Evolutionary conservation across 2,888 invertebrate genomes (phyloP), one percentile per base, ranked within the genome.

Genomic region (Drosophila atroscutellata): DNA sequence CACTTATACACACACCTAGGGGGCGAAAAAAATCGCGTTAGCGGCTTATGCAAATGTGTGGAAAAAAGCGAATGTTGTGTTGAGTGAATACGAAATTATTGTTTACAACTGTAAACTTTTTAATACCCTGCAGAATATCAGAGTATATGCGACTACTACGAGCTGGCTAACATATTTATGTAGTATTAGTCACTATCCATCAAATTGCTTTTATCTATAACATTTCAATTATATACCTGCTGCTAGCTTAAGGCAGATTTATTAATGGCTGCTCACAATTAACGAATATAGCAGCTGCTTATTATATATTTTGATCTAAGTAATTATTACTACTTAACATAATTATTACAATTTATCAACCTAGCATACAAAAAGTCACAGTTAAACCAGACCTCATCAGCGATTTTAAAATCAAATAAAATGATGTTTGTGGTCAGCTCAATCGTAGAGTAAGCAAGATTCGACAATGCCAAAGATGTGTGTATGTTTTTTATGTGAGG

Each of bases 11-110:
- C 36, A 71, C 52, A 69, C 63, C 75, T 78, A 65, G 49, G 30
- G 63, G 61, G 65, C 28, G 55, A 55, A 86, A 89, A 83, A 86
- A 90, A 90, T 90, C 89, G 89, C 86, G 80, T 86, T 89, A 86
- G 89, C 90, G 80, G 86, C 86, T 90, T 86, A 86, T 90, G 86
- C 86, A 90, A 86, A 86, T 86, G 77, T 76, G 75, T 81, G 80
- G 73, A 80, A 82, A 82, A 82, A 83, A 75, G 71, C 51, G 73
- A 81, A 75, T 84, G 77, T 67, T 81, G 88, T 87, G 87, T 84
- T 87, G 90, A 86, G 90, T 90, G 87, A 87, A 90, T 90, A 81
- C 90, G 74, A 90, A 87, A 87, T 87, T 90, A 87, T 89, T 87
- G 87, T 90, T 87, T 86, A 87, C 87, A 87, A 84, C 89, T 80